These are phyloP conservation scores for Melitaea cinxia DNA, from an alignment of 1,140 invertebrate species.

Conservation along the genomic window DNA sequence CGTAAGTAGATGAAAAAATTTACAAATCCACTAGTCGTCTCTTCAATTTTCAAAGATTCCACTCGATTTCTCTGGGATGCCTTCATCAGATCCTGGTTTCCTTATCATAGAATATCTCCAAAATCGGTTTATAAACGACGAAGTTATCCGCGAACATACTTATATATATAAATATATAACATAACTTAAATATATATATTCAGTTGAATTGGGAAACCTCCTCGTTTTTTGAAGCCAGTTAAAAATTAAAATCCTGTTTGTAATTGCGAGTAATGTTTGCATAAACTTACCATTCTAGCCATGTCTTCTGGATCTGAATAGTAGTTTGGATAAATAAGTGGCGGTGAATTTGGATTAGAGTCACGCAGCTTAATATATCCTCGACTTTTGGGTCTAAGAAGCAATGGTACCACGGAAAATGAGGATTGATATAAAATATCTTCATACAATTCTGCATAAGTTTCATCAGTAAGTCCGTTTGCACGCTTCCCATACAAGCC, in stretches of 20 bases:
- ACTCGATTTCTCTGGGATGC: too few relatives aligned
- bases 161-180: too few relatives aligned
- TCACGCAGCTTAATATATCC: constrained; percentile 86
- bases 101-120: too few relatives aligned
- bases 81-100: too few relatives aligned
- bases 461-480: constrained; percentile 85
- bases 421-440: constrained; percentile 86
- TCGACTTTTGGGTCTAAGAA: constrained; percentile 87
- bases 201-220: too few relatives aligned
- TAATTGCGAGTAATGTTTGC: background rate
- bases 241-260: background rate
- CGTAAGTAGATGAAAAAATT: too few relatives aligned
- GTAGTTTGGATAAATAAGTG: constrained; percentile 92
- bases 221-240: too few relatives aligned
- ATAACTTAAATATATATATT: background rate
- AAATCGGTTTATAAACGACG: too few relatives aligned
- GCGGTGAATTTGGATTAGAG: constrained; percentile 86
- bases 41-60: too few relatives aligned
- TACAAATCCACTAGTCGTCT: too few relatives aligned
- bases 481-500: constrained; percentile 86
- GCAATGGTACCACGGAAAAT: constrained; percentile 85
- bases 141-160: too few relatives aligned
- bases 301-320: constrained; percentile 87
- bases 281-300: constrained; percentile 83
- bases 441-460: constrained; percentile 86